Evolutionary conservation across 2,888 invertebrate genomes (phyloP), one percentile per base, ranked within the genome.

Genomic region (Notocelia uddmanniana): DNA sequence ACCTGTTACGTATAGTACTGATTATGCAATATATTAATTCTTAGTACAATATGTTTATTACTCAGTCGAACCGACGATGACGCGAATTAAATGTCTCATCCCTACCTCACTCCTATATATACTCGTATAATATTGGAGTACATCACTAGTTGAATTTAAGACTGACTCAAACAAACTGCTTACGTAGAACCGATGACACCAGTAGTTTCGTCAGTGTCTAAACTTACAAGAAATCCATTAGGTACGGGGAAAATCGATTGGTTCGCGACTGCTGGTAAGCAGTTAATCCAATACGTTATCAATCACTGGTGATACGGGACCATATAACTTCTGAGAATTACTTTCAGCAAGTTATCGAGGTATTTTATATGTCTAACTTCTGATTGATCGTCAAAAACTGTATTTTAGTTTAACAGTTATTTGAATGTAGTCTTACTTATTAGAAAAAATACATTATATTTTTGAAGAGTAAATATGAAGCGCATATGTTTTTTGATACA

Each of bases 211-310:
- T 71, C 71, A 69, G 41, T 45, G 66, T 71, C 64, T 58, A 58
- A 63, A 66, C 58, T 71, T 71, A 54, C 59, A 54, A 71, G 71
- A 67, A 71, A 67, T 60, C 59, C 31, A 48, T 71, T 71, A 34
- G 37, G 63, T 15, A 11, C 37, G n/a, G 10, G 57, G 50, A 63
- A 69, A 69, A 58, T 57, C 57, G 45, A 69, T 69, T 10, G 19
- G 34, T 55, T 48, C n/a, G 54, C n/a, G 23, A 19, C 41, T 41
- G n/a, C 45, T 6, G 8, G 41, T 48, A 54, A 54, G 31, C 64
- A 60, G n/a, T 23, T 18, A 31, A 60, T 54, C 15, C 21, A 54
- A 41, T 52, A 10, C 23, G 26, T 71, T 71, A 71, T 66, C 70
- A 71, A 71, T 71, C 59, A 54, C 50, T 50, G n/a, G 41, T 19